phyloP scores from a whole-genome alignment of 2,888 invertebrate genomes.

The Diploptera punctata region DNA sequence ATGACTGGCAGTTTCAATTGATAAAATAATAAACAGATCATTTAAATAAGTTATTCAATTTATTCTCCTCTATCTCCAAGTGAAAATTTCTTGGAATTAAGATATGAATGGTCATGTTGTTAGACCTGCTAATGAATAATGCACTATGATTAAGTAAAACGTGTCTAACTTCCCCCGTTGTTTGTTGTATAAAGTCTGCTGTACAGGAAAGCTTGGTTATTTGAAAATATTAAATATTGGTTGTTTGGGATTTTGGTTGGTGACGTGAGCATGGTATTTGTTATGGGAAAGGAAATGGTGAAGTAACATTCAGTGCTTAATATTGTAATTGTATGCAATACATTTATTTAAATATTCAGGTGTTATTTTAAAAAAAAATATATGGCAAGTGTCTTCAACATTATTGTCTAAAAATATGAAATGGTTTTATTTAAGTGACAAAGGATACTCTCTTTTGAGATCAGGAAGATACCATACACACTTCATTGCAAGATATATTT shows the following conservation, averaged over 20 bases:
- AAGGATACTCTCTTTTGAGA: too few species aligned
- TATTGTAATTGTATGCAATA: constrained; percentile 11
- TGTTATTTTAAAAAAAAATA: not conserved
- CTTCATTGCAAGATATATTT: too few species aligned
- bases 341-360: too few species aligned
- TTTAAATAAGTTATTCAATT: too few species aligned
- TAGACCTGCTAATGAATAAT: constrained; percentile 10
- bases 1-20: too few species aligned
- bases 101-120: constrained; percentile 4
- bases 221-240: constrained; percentile 19
- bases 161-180: constrained; percentile 8
- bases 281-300: constrained; percentile 27
- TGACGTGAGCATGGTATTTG: constrained; percentile 29
- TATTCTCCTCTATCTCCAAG: too few species aligned
- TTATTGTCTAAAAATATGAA: too few species aligned
- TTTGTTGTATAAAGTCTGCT: constrained; percentile 26
- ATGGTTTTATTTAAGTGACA: too few species aligned
- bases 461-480: too few species aligned
- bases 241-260: constrained; percentile 28
- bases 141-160: constrained; percentile 7
- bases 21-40: too few species aligned
- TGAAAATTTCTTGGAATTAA: too few species aligned
- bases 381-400: not conserved
- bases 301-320: constrained; percentile 19
- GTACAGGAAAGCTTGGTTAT: constrained; percentile 19